These are phyloP conservation scores for Diceros bicornis DNA, from an alignment of 2,797 vertebrate species.

Conservation along the genomic window DNA sequence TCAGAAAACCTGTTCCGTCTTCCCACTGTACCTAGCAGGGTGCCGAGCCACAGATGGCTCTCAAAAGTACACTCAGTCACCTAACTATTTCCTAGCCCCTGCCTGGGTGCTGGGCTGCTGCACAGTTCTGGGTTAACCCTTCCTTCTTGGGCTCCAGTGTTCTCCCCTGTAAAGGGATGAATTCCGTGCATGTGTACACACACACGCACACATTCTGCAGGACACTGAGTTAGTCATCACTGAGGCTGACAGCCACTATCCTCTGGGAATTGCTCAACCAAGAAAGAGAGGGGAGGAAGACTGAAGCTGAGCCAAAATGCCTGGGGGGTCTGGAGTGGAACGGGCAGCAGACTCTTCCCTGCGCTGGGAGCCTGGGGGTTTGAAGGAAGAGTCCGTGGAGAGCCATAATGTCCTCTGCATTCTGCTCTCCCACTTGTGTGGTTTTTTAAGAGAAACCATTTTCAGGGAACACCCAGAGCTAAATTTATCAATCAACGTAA, in stretches of 20 bases:
- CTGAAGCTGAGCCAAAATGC: neutral
- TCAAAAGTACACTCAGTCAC: rapidly evolving
- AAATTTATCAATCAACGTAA: neutral
- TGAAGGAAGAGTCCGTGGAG: neutral
- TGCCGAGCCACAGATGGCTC: neutral
- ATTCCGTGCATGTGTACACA: no score
- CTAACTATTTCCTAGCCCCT: rapidly evolving
- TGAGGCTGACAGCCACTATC: neutral
- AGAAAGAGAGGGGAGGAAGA: neutral
- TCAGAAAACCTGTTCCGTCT: neutral
- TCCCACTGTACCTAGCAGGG: no score
- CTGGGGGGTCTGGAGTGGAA: rapidly evolving
- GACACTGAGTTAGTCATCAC: neutral
- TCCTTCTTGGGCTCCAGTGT: neutral
- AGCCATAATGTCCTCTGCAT: neutral
- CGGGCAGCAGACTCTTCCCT: neutral
- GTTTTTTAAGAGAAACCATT: neutral
- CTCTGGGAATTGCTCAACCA: neutral
- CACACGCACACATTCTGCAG: neutral
- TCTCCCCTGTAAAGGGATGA: no score
- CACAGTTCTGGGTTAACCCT: neutral
- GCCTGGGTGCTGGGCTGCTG: neutral
- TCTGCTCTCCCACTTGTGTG: neutral
- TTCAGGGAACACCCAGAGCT: neutral
- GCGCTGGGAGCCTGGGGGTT: neutral